Evolutionary conservation across 2,888 invertebrate species (phyloP), one percentile per base, ranked within the genome.

Genomic region (Aleiodes testaceus): DNA sequence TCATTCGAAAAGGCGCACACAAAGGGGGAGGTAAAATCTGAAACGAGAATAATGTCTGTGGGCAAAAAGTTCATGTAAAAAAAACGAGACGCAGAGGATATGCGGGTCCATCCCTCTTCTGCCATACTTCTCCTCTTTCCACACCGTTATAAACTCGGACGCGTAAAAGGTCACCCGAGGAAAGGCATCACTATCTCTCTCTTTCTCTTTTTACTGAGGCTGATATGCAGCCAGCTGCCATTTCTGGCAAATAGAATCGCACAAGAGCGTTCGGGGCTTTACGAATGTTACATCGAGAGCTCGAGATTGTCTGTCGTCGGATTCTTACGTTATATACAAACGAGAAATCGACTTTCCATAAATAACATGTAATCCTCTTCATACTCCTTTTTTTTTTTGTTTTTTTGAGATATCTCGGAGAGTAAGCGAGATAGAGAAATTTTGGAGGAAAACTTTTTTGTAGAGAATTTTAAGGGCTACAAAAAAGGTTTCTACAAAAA

Each of bases 241-340:
- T 73, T 71, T 73, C 76, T 72, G 55, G 42, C 72, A 72, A 73
- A 72, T 76, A 75, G 72, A 55, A 65, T 72, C 73, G 69, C 64
- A 74, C 76, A 72, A 75, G 22, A 65, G 70, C 66, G 66, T 66
- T 55, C 26, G 66, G 70, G 70, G 70, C 70, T 65, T 74, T 77
- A 79, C 72, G 74, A 78, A 79, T 79, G 75, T 67, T 71, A 44
- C 71, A 67, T 67, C 52, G 70, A 71, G 66, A 66, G 45, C 71
- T 66, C 59, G 47, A 55, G 36, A 53, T 55, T 44, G 71, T 71
- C 67, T 63, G 67, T 72, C 53, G 67, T 53, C 22, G 63, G 14
- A 63, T 63, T 61, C 42, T 42, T 42, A 11, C 61, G 44, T 44
- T 14, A 61, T 61, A 61, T 61, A 26, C 61, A 16, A 36, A 59